Conservation (phyloP, 2,797 vertebrate species). For the Momotus momota region DNA sequence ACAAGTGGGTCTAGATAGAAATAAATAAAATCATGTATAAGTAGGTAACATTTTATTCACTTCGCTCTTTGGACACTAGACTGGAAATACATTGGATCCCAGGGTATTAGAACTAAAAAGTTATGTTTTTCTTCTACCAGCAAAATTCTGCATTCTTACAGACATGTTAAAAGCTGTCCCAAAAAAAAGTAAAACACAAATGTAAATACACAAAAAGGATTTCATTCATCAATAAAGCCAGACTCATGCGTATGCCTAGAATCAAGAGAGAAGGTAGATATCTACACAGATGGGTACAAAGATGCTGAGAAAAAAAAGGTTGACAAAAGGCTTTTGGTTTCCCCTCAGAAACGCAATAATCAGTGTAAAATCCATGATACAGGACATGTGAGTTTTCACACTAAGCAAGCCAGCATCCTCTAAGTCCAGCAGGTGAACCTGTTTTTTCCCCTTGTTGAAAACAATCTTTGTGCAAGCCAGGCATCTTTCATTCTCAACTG, state of each 20-base stretch:
- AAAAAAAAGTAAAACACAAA: not conserved
- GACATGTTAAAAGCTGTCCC: not conserved
- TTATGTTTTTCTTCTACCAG: not conserved
- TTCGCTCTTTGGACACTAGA: not conserved
- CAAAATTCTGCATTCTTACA: not conserved
- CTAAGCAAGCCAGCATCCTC: not conserved
- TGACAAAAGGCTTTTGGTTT: slow-evolving; percentile 20
- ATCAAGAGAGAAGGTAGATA: not conserved
- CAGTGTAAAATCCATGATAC: not conserved
- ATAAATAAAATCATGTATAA: slow-evolving; percentile 1
- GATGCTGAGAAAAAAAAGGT: not conserved
- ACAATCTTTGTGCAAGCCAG: not conserved
- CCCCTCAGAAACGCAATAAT: slow-evolving; percentile 39
- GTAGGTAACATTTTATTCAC: not conserved
- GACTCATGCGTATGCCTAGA: not conserved
- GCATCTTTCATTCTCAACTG: not conserved
- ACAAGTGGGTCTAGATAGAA: not conserved
- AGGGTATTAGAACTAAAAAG: not conserved
- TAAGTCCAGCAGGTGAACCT: not conserved
- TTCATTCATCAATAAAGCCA: not conserved
- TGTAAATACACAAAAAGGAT: not conserved
- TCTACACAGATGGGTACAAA: not conserved
- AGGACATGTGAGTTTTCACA: not conserved
- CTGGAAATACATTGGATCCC: not conserved
- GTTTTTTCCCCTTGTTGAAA: not conserved